These are phyloP conservation scores for Oncorhynchus keta DNA, from an alignment of 2,113 vertebrate species.

Conservation along the genomic window DNA sequence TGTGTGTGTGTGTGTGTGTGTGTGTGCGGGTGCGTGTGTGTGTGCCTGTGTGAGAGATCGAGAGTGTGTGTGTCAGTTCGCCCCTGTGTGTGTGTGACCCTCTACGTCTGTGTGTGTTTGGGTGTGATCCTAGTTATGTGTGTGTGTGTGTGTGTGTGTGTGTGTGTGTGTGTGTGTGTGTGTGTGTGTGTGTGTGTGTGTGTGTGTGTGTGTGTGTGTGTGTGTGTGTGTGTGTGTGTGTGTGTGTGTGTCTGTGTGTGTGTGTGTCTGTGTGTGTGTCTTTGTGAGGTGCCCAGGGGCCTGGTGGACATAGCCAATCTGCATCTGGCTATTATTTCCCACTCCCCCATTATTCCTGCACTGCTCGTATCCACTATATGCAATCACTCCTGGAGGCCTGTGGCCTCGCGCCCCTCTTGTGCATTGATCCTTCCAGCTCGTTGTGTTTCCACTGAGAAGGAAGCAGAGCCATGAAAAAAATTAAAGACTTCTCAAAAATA, in stretches of 20 bases:
- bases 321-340: slow-evolving; percentile 44
- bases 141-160: not conserved
- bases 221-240: not conserved
- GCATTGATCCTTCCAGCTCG: slow-evolving; percentile 8
- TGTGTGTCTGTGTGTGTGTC: not conserved
- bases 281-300: not conserved
- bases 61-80: not conserved
- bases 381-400: slow-evolving; percentile 34
- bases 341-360: slow-evolving; percentile 34
- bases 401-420: not conserved
- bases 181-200: not conserved
- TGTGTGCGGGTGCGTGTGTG: not conserved
- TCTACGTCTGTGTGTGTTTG: not conserved
- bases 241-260: slow-evolving; percentile 1
- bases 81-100: not conserved
- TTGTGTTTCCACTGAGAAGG: not conserved
- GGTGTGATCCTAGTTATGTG: not conserved
- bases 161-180: not conserved
- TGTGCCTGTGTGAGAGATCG: not conserved
- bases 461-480: slow-evolving; percentile 12
- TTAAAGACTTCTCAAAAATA: slow-evolving; percentile 6
- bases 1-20: not conserved
- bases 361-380: slow-evolving; percentile 35
- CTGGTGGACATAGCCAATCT: slow-evolving; percentile 23
- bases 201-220: not conserved